A percentile compares a stretch with the other conserved stretches of the same genome.
These are phyloP conservation scores for Cephus pulcher DNA, from an alignment of 2,888 invertebrate genomes.

Conservation along the genomic window DNA sequence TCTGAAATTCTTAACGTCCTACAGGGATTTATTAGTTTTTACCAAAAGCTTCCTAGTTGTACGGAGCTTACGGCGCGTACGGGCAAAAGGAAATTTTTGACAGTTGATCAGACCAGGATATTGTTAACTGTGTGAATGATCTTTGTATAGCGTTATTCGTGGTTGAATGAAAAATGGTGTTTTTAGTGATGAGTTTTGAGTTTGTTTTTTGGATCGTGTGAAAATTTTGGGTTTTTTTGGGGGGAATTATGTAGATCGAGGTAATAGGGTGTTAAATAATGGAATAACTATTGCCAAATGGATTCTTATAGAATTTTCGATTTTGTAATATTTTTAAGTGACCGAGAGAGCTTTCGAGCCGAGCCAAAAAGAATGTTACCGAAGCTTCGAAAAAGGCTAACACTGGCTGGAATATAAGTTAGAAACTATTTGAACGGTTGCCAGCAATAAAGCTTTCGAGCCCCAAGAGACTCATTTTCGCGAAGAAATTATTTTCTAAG, in stretches of 20 bases:
- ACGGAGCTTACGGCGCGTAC: conserved; percentile 23
- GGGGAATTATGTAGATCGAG: neutral
- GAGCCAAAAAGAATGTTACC: neutral
- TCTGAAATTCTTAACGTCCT: conserved; percentile 22
- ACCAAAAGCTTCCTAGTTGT: neutral
- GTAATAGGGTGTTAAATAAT: neutral
- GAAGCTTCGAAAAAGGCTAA: neutral
- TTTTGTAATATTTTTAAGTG: neutral
- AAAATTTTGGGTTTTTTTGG: neutral
- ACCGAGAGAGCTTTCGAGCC: neutral
- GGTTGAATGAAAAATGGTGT: neutral
- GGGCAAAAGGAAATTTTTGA: conserved; percentile 22
- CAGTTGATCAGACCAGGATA: conserved; percentile 24
- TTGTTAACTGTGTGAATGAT: neutral
- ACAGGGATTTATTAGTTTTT: conserved; percentile 35
- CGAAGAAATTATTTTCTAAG: conserved; percentile 40
- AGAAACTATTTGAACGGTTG: conserved; percentile 55
- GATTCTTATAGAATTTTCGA: neutral
- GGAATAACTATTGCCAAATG: neutral
- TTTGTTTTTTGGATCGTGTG: neutral
- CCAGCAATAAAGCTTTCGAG: conserved; percentile 38
- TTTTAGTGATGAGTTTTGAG: neutral
- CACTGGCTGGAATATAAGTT: conserved; percentile 46
- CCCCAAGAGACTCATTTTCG: neutral
- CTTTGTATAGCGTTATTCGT: neutral